These are phyloP conservation scores for Ophion slaviceki DNA, from an alignment of 2,888 invertebrate genomes.

Conservation along the genomic window DNA sequence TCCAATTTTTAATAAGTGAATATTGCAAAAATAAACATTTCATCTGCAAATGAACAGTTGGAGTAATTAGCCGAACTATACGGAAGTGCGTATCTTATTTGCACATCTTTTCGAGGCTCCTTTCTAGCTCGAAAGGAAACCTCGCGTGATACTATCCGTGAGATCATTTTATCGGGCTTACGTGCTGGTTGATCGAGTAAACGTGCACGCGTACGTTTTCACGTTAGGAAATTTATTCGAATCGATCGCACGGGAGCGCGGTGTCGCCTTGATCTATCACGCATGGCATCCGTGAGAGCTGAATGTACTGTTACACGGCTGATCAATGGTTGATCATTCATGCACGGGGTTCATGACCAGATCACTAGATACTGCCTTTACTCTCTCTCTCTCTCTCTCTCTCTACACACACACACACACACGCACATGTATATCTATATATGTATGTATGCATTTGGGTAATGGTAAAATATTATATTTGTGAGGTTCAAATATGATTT, in stretches of 20 bases:
- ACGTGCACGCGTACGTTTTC: not conserved
- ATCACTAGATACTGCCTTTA: too few species aligned
- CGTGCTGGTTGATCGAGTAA: not conserved
- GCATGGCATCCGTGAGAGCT: constrained; percentile 42
- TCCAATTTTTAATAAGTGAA: too few species aligned
- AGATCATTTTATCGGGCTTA: not conserved
- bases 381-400: too few species aligned
- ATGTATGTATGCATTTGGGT: too few species aligned
- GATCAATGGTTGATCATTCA: constrained; percentile 48
- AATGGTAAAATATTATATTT: too few species aligned
- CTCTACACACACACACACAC: too few species aligned
- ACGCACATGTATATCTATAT: too few species aligned
- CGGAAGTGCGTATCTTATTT: constrained; percentile 1
- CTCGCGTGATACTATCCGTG: constrained; percentile 3
- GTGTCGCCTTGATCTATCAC: constrained; percentile 56
- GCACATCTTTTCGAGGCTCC: too few species aligned
- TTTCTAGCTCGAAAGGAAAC: not conserved
- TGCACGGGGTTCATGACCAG: not conserved
- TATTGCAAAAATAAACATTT: too few species aligned
- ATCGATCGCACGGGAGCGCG: constrained; percentile 25
- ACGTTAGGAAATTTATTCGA: constrained; percentile 36
- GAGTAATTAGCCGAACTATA: too few species aligned
- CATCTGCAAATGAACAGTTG: too few species aligned
- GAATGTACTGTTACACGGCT: constrained; percentile 42
- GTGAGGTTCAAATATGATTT: too few species aligned